A percentile compares a stretch with the other conserved stretches of the same genome.
phyloP scores from a whole-genome alignment of 2,888 invertebrate genomes.

The Linnaemya tessellans region DNA sequence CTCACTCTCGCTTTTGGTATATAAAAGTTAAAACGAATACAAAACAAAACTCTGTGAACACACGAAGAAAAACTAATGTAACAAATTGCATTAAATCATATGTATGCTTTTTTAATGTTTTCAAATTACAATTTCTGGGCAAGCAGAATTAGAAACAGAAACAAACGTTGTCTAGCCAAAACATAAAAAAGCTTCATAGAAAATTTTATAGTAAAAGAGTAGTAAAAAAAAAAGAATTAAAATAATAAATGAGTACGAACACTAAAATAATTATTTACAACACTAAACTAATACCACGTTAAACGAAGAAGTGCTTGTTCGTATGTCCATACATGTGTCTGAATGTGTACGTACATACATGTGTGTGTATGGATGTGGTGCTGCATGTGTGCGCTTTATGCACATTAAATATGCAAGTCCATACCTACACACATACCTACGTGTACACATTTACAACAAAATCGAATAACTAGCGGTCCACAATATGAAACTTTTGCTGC shows the following conservation, averaged over 20 bases:
- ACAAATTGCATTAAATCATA: slow-evolving; percentile 64
- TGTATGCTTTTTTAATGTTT: slow-evolving; percentile 32
- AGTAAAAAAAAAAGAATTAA: slow-evolving; percentile 10
- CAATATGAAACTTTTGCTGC: too few species aligned
- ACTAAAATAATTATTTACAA: slow-evolving; percentile 13
- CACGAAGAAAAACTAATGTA: slow-evolving; percentile 20
- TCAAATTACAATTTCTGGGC: slow-evolving; percentile 16
- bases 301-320: not conserved
- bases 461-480: too few species aligned
- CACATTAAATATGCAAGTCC: too few species aligned
- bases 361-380: not conserved
- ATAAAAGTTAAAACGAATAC: slow-evolving; percentile 12
- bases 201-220: slow-evolving; percentile 19
- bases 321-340: too few species aligned
- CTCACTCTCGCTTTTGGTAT: slow-evolving; percentile 34
- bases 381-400: not conserved
- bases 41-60: not conserved
- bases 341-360: too few species aligned
- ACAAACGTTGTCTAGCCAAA: slow-evolving; percentile 28
- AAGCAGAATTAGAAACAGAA: slow-evolving; percentile 32
- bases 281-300: not conserved
- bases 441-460: too few species aligned
- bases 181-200: slow-evolving; percentile 2
- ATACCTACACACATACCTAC: too few species aligned
- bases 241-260: not conserved